A percentile compares a stretch with the other conserved stretches of the same genome.
Evolutionary conservation across 1,140 invertebrate species (phyloP).

Genomic region (Phymastichus coffea): DNA sequence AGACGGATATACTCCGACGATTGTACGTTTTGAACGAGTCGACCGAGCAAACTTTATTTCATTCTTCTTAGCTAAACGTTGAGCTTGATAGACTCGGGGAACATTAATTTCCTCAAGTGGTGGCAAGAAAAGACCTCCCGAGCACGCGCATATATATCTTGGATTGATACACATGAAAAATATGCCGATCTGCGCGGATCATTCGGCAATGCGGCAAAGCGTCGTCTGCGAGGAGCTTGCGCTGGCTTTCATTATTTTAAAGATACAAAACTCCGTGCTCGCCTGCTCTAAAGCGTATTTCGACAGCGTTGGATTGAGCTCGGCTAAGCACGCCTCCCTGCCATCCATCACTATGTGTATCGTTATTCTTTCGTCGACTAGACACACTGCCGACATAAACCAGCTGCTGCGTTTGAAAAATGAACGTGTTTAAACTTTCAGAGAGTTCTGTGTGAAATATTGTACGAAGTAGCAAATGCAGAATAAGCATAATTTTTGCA

Average conservation of each 20-base stretch:
- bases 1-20: too few species aligned
- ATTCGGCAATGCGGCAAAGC: too few species aligned
- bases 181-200: too few species aligned
- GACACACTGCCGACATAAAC: conserved; percentile 1
- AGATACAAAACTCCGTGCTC: conserved; percentile 1
- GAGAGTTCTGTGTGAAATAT: too few species aligned
- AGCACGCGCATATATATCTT: too few species aligned
- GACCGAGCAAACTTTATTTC: conserved; percentile 1
- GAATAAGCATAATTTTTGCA: too few species aligned
- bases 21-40: neutral
- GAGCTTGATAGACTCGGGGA: conserved; percentile 3
- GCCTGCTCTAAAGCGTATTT: neutral
- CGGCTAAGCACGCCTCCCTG: neutral
- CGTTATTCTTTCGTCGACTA: neutral
- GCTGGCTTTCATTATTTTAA: conserved; percentile 14
- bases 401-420: conserved; percentile 1
- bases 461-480: too few species aligned
- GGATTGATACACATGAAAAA: too few species aligned
- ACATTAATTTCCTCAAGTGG: too few species aligned
- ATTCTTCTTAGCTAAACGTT: neutral
- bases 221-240: neutral
- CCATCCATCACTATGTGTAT: conserved; percentile 16
- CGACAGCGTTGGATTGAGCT: conserved; percentile 16
- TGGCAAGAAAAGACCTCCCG: too few species aligned
- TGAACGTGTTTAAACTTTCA: conserved; percentile 4